A percentile compares a stretch with the other conserved stretches of the same genome.
Conservation (phyloP, 1,140 invertebrate genomes). For the Drosophila rhopaloa region DNA sequence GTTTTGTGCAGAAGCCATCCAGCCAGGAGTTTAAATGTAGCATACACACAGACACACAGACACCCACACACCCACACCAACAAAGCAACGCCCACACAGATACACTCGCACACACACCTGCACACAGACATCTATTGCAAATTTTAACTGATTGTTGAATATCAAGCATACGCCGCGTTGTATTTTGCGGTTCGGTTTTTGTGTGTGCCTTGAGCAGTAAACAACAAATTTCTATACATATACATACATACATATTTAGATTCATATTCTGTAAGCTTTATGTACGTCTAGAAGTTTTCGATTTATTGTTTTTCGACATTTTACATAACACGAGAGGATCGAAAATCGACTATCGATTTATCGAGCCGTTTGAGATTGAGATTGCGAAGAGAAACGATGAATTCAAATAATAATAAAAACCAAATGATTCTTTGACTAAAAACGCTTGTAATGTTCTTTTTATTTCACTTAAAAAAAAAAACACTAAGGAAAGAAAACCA, state of each 20-base stretch:
- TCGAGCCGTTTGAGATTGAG: slow-evolving; percentile 35
- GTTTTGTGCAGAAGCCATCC: slow-evolving; percentile 2
- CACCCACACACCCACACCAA: not conserved
- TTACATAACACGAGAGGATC: slow-evolving; percentile 45
- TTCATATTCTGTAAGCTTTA: slow-evolving; percentile 39
- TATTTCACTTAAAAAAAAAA: slow-evolving; percentile 55
- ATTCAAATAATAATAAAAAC: slow-evolving; percentile 69
- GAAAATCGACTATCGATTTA: slow-evolving; percentile 17
- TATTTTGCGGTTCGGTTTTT: slow-evolving; percentile 41
- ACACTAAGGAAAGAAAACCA: slow-evolving; percentile 23
- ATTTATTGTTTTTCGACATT: slow-evolving; percentile 53
- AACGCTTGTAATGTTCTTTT: slow-evolving; percentile 84
- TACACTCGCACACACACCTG: slow-evolving; percentile 1
- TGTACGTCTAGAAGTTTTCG: slow-evolving; percentile 58
- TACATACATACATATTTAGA: slow-evolving; percentile 24
- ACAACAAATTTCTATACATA: slow-evolving; percentile 21
- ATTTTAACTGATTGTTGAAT: slow-evolving; percentile 25
- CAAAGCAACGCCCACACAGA: slow-evolving; percentile 2
- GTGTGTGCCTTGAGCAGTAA: slow-evolving; percentile 60
- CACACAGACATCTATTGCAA: slow-evolving; percentile 9
- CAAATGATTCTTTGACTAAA: slow-evolving; percentile 83
- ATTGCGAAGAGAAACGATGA: slow-evolving; percentile 72
- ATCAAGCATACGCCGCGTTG: slow-evolving; percentile 61
- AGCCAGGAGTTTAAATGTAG: slow-evolving; percentile 4
- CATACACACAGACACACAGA: not conserved